Evolutionary conservation across 2,888 invertebrate genomes (phyloP).

Genomic region (Yponomeuta malinellus): DNA sequence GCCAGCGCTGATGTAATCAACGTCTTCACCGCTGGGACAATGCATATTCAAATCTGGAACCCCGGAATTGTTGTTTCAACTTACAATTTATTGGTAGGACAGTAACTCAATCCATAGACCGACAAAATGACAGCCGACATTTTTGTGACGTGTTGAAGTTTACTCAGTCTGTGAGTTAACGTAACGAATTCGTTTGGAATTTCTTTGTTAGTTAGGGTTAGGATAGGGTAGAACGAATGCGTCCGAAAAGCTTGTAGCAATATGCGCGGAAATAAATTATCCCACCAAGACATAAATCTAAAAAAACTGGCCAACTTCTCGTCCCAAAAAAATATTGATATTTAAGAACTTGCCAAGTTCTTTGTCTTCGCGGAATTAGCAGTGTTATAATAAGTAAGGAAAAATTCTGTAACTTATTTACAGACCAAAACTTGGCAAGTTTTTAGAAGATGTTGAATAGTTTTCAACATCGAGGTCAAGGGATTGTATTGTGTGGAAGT

Average conservation of each 20-base stretch:
- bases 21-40: slow-evolving; percentile 35
- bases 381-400: no score
- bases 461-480: no score
- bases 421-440: no score
- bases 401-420: no score
- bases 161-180: slow-evolving; percentile 39
- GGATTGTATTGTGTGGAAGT: no score
- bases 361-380: no score
- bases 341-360: no score
- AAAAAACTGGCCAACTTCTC: no score
- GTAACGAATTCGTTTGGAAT: slow-evolving; percentile 8
- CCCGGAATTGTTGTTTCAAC: slow-evolving; percentile 45
- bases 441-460: no score
- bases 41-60: slow-evolving; percentile 60
- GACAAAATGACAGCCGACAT: slow-evolving; percentile 24
- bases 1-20: slow-evolving; percentile 59
- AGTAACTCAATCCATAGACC: slow-evolving; percentile 33
- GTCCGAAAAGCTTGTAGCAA: background rate
- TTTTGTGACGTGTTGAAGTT: slow-evolving; percentile 49
- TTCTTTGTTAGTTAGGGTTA: background rate
- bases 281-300: no score
- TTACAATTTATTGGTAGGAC: slow-evolving; percentile 43
- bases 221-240: background rate
- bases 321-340: no score
- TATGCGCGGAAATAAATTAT: no score